Conservation (phyloP, 2,113 vertebrate genomes). For the Peromyscus californicus region DNA sequence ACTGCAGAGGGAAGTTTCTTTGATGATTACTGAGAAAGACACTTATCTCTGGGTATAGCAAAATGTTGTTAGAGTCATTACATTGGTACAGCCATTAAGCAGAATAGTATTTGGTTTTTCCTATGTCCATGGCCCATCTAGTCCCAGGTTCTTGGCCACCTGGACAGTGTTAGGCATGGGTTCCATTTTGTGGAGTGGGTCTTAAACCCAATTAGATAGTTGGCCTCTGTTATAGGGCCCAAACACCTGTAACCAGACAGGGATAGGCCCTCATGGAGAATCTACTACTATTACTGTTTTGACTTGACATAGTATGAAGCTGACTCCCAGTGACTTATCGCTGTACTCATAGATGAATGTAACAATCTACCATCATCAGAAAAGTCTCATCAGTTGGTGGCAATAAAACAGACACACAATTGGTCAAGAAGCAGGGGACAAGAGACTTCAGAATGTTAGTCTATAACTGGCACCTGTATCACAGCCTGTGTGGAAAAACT, state of each 20-base stretch:
- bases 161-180: neutral
- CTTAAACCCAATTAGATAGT: neutral
- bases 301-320: neutral
- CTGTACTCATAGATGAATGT: neutral
- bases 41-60: neutral
- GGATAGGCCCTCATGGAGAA: too few relatives aligned
- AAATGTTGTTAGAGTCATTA: neutral
- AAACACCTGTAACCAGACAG: neutral
- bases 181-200: neutral
- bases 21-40: neutral
- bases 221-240: neutral
- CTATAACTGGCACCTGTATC: neutral
- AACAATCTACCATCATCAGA: neutral
- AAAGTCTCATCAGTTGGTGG: neutral
- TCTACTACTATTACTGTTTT: neutral
- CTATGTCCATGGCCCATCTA: neutral
- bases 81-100: neutral
- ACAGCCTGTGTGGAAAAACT: neutral
- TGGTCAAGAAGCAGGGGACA: neutral
- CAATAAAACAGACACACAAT: neutral
- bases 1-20: neutral
- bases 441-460: neutral
- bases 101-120: neutral
- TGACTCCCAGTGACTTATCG: neutral
- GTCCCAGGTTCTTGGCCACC: neutral